A percentile compares a stretch with the other conserved stretches of the same genome.
Evolutionary conservation across 92 coral and sea anemone genomes (phyloP).

Genomic region (Phymanthus crucifer): DNA sequence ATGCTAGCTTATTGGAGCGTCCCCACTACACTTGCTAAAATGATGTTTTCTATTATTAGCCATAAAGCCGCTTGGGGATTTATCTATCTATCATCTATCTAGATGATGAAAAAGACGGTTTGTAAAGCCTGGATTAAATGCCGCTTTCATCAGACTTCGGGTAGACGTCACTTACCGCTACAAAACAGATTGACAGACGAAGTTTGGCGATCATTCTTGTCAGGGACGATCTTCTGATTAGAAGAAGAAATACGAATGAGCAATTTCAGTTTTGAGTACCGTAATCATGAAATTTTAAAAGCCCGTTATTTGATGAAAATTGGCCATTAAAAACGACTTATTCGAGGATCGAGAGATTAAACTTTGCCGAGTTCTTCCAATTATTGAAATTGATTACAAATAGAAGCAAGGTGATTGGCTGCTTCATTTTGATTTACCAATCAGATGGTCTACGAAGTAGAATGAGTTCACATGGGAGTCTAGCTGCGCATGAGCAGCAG

Average conservation of each 20-base stretch:
- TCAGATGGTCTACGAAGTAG: not conserved
- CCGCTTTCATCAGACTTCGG: not conserved
- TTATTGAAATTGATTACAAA: not conserved
- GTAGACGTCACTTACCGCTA: not conserved
- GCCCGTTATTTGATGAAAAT: not conserved
- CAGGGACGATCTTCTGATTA: not conserved
- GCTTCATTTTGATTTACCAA: not conserved
- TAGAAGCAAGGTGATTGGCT: slow-evolving; percentile 13
- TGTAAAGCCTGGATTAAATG: not conserved
- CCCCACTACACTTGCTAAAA: too few relatives aligned
- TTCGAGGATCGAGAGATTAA: not conserved
- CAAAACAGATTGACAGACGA: not conserved
- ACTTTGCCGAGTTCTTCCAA: not conserved
- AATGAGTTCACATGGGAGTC: not conserved
- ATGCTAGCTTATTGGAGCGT: too few relatives aligned
- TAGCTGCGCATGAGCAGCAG: slow-evolving; percentile 32
- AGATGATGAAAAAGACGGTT: too few relatives aligned
- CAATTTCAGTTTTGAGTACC: not conserved
- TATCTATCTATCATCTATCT: not conserved
- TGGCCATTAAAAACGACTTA: not conserved
- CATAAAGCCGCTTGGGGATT: not conserved
- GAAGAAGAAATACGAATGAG: not conserved
- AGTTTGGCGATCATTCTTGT: not conserved
- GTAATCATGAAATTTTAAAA: not conserved
- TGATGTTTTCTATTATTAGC: too few relatives aligned